Base-by-base conservation (phyloP, 2,888 invertebrate species). In the Petrolisthes manimaculis region DNA sequence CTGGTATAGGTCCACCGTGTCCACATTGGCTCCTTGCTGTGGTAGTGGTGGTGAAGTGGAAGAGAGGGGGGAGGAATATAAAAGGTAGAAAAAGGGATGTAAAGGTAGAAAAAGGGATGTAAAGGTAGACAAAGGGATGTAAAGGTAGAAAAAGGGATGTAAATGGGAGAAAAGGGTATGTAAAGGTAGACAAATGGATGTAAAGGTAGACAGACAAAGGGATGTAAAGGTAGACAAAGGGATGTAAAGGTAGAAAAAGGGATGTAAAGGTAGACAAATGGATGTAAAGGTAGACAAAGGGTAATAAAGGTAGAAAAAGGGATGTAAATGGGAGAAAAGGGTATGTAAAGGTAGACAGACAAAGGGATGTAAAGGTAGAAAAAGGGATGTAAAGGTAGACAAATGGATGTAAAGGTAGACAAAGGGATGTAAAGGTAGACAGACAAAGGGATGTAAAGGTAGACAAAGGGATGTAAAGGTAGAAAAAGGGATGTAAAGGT, bases 1-100 rank as follows among this genome's bases (percentile, higher is more conserved):
- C 80, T 92, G 92, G 83, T 92, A 92, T 87, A 93, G 55, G n/a
- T 87, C 87, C 0, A 71, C 12, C 0, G 56, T 67, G 67, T 83
- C 87, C 61, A 77, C 53, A 4, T 51, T n/a, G 8, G 69, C 78
- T 8, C 83, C 71, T 55, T 78, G 79, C 87, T 87, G 82, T 24
- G 0, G 82, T 24, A 8, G 82, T 5, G 51, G 56, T 37, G 37
- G 21, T 54, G 55, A 71, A 21, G 53, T 55, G 21, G 3, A 3
- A 3, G 24, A 56, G 8, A 14, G 5, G 56, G 1, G 6, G 53
- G 53, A n/a, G 8, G 78, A 14, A n/a, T 5, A 9, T 78, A 53
- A 5, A 51, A 53, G 53, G 0, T 8, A 18, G 79, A 79, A 6
- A 6, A 53, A 78, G 24, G 8, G 78, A 24, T 21, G 0, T 21